These are phyloP conservation scores for Poeciliopsis presidionis DNA, from an alignment of 2,797 vertebrate genomes.

Conservation along the genomic window DNA sequence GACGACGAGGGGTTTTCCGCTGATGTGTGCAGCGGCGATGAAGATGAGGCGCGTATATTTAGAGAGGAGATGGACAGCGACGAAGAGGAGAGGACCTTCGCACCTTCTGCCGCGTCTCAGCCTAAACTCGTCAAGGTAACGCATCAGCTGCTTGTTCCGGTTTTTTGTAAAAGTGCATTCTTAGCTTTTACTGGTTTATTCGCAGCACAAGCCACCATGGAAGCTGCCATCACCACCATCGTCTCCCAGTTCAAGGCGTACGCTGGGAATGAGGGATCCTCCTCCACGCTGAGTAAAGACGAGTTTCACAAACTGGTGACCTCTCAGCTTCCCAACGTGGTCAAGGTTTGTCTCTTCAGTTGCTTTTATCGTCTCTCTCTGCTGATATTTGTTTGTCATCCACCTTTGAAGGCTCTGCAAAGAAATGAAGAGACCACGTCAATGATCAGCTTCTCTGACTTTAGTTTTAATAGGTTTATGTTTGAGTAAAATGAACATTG, in stretches of 20 bases:
- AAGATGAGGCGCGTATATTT: slow-evolving; percentile 65
- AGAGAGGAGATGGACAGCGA: slow-evolving; percentile 28
- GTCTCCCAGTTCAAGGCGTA: slow-evolving; percentile 77
- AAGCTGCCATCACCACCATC: slow-evolving; percentile 78
- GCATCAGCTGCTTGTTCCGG: not conserved
- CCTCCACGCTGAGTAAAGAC: slow-evolving; percentile 78
- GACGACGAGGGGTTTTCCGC: slow-evolving; percentile 75
- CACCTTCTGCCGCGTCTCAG: slow-evolving; percentile 14
- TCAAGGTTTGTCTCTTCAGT: slow-evolving; percentile 66
- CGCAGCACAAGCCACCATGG: slow-evolving; percentile 67
- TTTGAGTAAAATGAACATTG: too few species aligned
- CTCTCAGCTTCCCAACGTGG: slow-evolving; percentile 74
- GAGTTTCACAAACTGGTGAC: slow-evolving; percentile 79
- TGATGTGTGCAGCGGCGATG: slow-evolving; percentile 71
- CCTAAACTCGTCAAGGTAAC: slow-evolving; percentile 49
- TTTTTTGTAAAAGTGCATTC: not conserved
- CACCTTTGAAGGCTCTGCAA: not conserved
- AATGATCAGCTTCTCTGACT: too few species aligned
- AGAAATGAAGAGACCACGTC: too few species aligned
- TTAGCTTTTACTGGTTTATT: not conserved
- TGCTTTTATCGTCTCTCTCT: not conserved
- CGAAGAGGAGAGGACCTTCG: slow-evolving; percentile 25
- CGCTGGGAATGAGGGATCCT: slow-evolving; percentile 76
- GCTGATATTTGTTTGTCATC: not conserved
- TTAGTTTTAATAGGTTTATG: too few species aligned